Percentiles rank a stretch among this genome's conserved stretches.
Evolutionary conservation across 2,113 vertebrate species (phyloP).

Genomic region (Hiodon tergisus): DNA sequence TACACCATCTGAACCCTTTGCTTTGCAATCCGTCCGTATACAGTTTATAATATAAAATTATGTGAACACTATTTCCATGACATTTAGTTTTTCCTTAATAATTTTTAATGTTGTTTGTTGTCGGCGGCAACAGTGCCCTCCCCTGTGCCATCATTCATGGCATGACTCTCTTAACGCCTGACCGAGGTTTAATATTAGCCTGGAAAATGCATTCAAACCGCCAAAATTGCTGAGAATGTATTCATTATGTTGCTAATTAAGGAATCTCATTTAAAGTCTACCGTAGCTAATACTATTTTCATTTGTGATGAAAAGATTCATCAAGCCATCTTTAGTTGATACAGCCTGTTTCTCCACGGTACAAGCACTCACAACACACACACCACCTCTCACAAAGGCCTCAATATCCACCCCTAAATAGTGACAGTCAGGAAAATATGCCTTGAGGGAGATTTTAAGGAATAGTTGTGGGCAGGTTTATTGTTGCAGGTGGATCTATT

Average conservation of each 20-base stretch:
- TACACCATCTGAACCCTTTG: neutral
- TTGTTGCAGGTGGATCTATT: slow-evolving; percentile 29
- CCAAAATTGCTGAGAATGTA: slow-evolving; percentile 4
- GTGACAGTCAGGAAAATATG: neutral
- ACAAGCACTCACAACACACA: neutral
- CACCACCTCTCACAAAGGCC: neutral
- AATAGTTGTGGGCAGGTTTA: neutral
- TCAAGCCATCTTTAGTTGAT: neutral
- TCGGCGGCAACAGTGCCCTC: slow-evolving; percentile 15
- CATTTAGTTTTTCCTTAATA: slow-evolving; percentile 26
- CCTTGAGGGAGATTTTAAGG: neutral
- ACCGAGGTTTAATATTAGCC: neutral
- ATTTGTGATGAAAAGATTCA: neutral
- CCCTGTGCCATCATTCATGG: slow-evolving; percentile 7
- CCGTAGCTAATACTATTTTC: neutral
- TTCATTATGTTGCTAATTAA: neutral
- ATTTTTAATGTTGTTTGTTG: slow-evolving; percentile 33
- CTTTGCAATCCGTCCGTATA: neutral
- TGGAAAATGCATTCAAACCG: neutral
- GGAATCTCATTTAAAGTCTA: neutral
- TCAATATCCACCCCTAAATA: neutral
- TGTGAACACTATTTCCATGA: slow-evolving; percentile 35
- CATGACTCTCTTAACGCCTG: too few species aligned
- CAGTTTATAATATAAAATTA: slow-evolving; percentile 44
- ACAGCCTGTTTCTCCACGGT: neutral